A percentile compares a stretch with the other conserved stretches of the same genome.
Evolutionary conservation across 2,113 vertebrate species (phyloP).

Genomic region (Pelodiscus sinensis): DNA sequence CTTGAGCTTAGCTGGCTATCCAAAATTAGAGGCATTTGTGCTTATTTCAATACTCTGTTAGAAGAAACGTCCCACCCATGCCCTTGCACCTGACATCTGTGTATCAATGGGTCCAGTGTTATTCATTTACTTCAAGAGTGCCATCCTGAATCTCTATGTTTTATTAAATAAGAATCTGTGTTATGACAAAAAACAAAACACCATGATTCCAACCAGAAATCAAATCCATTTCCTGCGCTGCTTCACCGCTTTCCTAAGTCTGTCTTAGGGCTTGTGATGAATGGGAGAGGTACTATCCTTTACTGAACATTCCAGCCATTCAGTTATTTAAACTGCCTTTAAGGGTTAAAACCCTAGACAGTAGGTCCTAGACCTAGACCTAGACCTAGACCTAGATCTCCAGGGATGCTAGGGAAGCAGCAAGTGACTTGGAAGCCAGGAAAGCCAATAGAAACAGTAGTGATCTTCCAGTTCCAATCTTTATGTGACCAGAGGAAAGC

Average conservation of each 20-base stretch:
- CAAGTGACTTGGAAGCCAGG: too few species aligned
- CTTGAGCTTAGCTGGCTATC: conserved; percentile 32
- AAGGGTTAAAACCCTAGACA: too few species aligned
- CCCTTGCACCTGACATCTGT: rapidly evolving
- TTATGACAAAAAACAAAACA: not conserved
- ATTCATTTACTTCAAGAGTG: not conserved
- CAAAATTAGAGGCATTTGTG: not conserved
- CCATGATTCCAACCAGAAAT: not conserved
- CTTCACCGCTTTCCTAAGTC: not conserved
- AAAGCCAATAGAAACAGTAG: too few species aligned
- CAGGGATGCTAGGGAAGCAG: too few species aligned
- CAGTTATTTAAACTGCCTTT: too few species aligned
- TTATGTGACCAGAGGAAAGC: too few species aligned
- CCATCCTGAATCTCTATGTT: not conserved
- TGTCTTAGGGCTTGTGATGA: not conserved
- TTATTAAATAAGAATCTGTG: not conserved
- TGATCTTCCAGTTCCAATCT: too few species aligned
- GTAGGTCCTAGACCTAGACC: too few species aligned
- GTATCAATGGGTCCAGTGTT: rapidly evolving
- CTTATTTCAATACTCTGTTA: not conserved
- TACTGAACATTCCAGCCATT: too few species aligned
- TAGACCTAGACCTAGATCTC: too few species aligned
- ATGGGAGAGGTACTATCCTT: too few species aligned
- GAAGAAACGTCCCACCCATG: not conserved
- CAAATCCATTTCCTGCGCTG: not conserved